A percentile compares a stretch with the other conserved stretches of the same genome.
Conservation (phyloP, 1,140 invertebrate genomes). For the Phthorimaea operculella region DNA sequence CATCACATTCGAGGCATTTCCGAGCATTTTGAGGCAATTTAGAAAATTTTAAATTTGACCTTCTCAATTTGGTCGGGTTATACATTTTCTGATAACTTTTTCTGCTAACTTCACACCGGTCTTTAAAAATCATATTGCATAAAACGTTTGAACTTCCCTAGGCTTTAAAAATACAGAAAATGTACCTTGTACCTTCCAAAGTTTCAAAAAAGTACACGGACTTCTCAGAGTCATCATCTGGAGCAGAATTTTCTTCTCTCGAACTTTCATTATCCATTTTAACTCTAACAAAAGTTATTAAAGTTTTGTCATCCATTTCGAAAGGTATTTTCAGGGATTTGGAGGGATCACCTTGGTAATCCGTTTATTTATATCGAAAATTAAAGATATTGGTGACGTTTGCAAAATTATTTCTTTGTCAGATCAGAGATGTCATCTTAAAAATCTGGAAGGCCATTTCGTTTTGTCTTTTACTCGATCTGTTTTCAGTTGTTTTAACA, state of each 20-base stretch:
- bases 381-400: conserved; percentile 8
- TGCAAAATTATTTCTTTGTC: conserved; percentile 17
- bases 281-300: background rate
- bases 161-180: background rate
- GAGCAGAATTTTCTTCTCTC: background rate
- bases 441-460: conserved; percentile 24
- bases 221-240: conserved; percentile 10
- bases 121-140: no score
- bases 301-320: background rate
- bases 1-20: no score
- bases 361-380: conserved; percentile 9
- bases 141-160: no score
- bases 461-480: no score
- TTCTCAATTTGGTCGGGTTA: no score
- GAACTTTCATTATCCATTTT: background rate
- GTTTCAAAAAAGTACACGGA: conserved; percentile 13
- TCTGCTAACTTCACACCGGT: no score
- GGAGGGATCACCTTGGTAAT: conserved; percentile 11
- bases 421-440: background rate
- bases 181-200: conserved; percentile 11
- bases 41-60: no score
- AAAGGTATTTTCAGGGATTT: background rate
- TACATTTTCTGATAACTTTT: no score
- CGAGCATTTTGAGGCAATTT: no score
- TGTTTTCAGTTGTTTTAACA: no score